Percentiles rank a stretch among this genome's conserved stretches.
phyloP scores from a whole-genome alignment of 2,888 invertebrate species.

The Morpho helenor region DNA sequence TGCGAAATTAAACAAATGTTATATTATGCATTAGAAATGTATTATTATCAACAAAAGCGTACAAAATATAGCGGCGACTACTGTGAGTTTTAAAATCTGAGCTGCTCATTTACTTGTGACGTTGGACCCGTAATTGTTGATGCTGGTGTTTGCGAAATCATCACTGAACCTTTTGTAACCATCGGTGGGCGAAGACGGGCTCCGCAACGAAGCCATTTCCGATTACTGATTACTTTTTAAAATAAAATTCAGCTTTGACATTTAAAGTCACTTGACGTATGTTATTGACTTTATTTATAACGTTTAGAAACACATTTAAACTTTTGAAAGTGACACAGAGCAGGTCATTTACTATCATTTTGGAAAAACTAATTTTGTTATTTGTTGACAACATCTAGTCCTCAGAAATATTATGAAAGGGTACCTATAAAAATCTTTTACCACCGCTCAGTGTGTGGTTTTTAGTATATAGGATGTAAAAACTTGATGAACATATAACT shows the following conservation, averaged over 20 bases:
- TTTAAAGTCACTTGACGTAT: conserved; percentile 1
- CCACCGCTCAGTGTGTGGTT: no score
- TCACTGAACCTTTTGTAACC: conserved; percentile 83
- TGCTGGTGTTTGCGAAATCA: conserved; percentile 76
- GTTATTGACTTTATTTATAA: no score
- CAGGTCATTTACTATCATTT: no score
- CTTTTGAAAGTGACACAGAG: no score
- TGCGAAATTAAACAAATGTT: conserved; percentile 66
- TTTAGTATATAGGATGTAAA: no score
- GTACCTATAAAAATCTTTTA: no score
- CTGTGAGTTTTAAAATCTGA: conserved; percentile 66
- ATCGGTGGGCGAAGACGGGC: conserved; percentile 80
- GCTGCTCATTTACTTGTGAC: conserved; percentile 78
- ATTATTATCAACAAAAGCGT: conserved; percentile 73
- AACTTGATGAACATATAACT: no score
- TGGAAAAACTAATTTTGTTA: no score
- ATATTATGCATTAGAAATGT: conserved; percentile 59
- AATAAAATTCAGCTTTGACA: conserved; percentile 25
- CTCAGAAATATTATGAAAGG: no score
- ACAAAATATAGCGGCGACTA: conserved; percentile 57
- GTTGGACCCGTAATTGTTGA: conserved; percentile 82
- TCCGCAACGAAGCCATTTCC: conserved; percentile 77
- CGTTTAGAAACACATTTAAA: no score
- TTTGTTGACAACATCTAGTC: no score
- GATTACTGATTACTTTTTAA: conserved; percentile 44